Evolutionary conservation across 2,113 vertebrate genomes (phyloP).

Genomic region (Planiliza haematocheilus): DNA sequence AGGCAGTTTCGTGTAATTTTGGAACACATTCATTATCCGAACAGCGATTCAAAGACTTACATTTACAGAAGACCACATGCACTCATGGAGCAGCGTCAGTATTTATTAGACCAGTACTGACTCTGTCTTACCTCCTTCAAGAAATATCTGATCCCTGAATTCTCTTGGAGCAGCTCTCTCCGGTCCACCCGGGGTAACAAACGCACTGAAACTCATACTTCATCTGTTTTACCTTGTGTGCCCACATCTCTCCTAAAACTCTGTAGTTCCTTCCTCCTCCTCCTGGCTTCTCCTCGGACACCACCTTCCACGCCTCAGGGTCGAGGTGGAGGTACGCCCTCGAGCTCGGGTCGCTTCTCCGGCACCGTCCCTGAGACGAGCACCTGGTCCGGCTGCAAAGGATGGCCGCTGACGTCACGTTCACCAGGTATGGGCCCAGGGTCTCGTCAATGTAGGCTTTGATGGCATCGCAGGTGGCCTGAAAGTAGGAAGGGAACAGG

Average conservation of each 20-base stretch:
- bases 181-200: conserved; percentile 81
- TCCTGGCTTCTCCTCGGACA: conserved; percentile 31
- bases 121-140: not conserved
- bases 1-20: no score
- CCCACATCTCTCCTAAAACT: conserved; percentile 51
- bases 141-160: not conserved
- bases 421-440: conserved; percentile 83
- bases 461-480: conserved; percentile 73
- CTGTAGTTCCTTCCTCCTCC: conserved; percentile 53
- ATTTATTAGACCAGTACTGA: not conserved
- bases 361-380: conserved; percentile 80
- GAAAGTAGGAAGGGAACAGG: conserved; percentile 13
- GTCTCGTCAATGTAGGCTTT: conserved; percentile 76
- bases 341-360: conserved; percentile 58
- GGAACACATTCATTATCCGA: no score
- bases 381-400: conserved; percentile 81
- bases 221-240: conserved; percentile 18
- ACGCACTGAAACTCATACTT: conserved; percentile 75
- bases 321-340: conserved; percentile 81
- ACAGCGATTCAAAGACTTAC: not conserved
- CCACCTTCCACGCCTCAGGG: conserved; percentile 71
- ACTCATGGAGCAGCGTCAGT: no score
- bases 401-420: conserved; percentile 79
- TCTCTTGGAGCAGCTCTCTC: conserved; percentile 69
- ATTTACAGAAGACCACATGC: conserved; percentile 3